Evolutionary conservation across 1,140 invertebrate species (phyloP), one percentile per base, ranked within the genome.

Genomic region (Drosophila guanche): DNA sequence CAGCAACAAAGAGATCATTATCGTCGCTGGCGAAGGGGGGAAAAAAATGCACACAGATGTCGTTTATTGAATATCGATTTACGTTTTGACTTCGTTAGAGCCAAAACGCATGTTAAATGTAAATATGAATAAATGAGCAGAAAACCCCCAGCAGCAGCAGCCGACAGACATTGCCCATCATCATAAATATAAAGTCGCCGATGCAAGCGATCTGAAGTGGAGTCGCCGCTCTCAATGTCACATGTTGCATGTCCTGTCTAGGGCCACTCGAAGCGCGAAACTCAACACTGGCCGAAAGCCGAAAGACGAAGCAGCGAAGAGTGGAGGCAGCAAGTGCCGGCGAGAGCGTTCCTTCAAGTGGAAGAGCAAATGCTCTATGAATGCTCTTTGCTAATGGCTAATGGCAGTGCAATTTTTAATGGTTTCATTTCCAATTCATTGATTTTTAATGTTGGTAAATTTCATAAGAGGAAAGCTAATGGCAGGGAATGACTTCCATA

Each of bases 11-110:
- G 83, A 88, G 83, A 88, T 88, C 83, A 88, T 83, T 88, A 88
- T 88, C 83, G 52, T 37, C 63, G 46, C 54, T 57, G 70, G 61
- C 43, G 47, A 8, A 48, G 43, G 12, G 25, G 29, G 22, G 16
- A 7, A 61, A 88, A 84, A 89, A 89, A 89, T 89, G 79, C 85
- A 84, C 79, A 89, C 84, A 89, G 84, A 89, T 89, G 84, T 89
- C 84, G 79, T 89, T 89, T 89, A 89, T 89, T 89, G 84, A 89
- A 89, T 89, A 89, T 89, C 84, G 85, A 89, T 89, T 88, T 88
- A 88, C 84, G 83, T 56, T 52, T 56, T 52, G 84, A 88, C 65
- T 88, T 86, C 83, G 84, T 86, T 86, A 89, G 65, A 70, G 75
- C 47, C 47, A 54, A 65, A 83, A 88, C 79, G 79, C 84, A 86